These are phyloP conservation scores for Mugil cephalus DNA, from an alignment of 2,113 vertebrate species.

Conservation along the genomic window DNA sequence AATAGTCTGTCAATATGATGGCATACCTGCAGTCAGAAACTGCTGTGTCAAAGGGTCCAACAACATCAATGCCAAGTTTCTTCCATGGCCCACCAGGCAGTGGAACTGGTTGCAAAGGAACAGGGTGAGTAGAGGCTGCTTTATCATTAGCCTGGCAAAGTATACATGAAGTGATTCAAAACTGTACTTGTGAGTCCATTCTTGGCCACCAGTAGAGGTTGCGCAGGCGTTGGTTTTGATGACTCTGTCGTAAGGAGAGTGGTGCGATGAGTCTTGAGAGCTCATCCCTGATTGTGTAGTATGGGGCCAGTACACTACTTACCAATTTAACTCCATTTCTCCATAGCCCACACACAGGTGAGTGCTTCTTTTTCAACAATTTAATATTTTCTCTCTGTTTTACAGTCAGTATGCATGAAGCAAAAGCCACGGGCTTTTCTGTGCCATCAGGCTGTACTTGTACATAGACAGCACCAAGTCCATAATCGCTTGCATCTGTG, in stretches of 20 bases:
- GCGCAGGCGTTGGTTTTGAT: not conserved
- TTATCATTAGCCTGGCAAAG: slow-evolving; percentile 3
- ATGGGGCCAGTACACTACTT: not conserved
- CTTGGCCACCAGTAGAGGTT: too few relatives aligned
- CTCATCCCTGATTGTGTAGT: not conserved
- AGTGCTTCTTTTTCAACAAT: not conserved
- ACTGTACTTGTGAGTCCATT: too few relatives aligned
- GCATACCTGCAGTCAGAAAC: not conserved
- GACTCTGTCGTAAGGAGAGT: not conserved
- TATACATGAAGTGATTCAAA: not conserved
- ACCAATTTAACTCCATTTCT: not conserved
- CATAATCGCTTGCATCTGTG: not conserved
- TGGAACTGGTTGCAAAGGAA: not conserved
- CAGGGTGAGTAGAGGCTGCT: not conserved
- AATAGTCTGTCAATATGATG: not conserved
- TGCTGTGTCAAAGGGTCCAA: not conserved
- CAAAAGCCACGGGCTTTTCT: not conserved
- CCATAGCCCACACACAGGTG: not conserved
- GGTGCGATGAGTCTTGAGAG: not conserved
- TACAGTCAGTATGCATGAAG: not conserved
- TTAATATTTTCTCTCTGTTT: not conserved
- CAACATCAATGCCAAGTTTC: not conserved
- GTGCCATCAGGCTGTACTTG: not conserved
- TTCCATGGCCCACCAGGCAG: slow-evolving; percentile 37
- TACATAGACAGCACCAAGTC: not conserved